Percentiles rank a stretch among this genome's conserved stretches.
Evolutionary conservation across 2,113 vertebrate species (phyloP).

Genomic region (Myocastor coypus): DNA sequence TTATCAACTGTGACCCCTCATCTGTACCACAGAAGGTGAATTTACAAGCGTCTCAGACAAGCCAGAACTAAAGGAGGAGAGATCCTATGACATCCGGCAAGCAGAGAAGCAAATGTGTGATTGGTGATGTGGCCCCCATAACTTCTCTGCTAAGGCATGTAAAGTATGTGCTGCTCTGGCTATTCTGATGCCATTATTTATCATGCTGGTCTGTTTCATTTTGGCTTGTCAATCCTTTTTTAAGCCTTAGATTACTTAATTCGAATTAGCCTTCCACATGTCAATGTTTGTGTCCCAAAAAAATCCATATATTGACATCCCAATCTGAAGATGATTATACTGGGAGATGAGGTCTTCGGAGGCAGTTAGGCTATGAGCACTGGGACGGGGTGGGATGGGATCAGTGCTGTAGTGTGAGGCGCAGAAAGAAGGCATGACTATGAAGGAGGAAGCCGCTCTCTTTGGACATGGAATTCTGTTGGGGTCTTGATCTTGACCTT

Average conservation of each 20-base stretch:
- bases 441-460: neutral
- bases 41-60: neutral
- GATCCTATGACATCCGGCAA: neutral
- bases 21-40: neutral
- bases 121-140: accelerated
- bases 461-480: neutral
- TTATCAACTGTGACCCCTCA: neutral
- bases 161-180: neutral
- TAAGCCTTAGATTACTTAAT: neutral
- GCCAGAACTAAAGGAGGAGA: neutral
- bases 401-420: no score
- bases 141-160: neutral
- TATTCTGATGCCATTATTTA: neutral
- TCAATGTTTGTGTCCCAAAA: neutral
- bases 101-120: neutral
- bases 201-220: neutral
- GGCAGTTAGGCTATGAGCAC: neutral
- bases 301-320: neutral
- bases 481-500: neutral
- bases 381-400: neutral
- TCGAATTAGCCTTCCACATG: neutral
- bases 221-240: neutral
- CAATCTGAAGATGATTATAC: neutral
- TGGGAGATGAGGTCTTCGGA: neutral
- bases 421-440: neutral